A percentile compares a stretch with the other conserved stretches of the same genome.
Conservation (phyloP, 1,140 invertebrate genomes). For the Coelopa frigida region DNA sequence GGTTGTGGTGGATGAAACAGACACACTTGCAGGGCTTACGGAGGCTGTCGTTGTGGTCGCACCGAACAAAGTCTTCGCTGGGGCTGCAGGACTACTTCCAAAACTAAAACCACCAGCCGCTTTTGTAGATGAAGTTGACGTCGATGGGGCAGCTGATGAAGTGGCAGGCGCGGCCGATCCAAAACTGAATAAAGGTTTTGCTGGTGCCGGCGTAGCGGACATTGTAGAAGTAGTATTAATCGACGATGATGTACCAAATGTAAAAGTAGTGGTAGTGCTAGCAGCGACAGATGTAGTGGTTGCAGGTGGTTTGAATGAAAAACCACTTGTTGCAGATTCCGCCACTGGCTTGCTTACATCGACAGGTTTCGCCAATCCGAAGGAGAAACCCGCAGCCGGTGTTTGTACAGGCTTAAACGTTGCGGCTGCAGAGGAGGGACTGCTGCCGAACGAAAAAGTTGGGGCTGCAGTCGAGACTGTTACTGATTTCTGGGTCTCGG, state of each 20-base stretch:
- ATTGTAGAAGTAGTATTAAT: slow-evolving; percentile 7
- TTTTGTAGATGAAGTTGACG: background rate
- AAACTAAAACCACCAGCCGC: slow-evolving; percentile 10
- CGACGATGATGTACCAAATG: slow-evolving; percentile 18
- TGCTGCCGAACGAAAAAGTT: no score
- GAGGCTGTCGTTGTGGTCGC: background rate
- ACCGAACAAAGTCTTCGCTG: background rate
- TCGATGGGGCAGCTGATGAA: background rate
- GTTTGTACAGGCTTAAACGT: no score
- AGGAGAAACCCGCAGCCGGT: no score
- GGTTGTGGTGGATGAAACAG: background rate
- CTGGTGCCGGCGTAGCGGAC: slow-evolving; percentile 7
- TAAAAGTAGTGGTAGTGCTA: slow-evolving; percentile 1
- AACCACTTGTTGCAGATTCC: no score
- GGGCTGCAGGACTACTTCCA: slow-evolving; percentile 5
- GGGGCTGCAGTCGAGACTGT: no score
- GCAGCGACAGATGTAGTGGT: background rate
- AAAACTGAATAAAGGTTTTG: slow-evolving; percentile 13
- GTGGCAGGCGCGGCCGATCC: background rate
- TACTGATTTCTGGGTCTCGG: no score
- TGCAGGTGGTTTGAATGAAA: slow-evolving; percentile 8
- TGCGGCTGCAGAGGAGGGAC: no score
- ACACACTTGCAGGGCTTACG: no score
- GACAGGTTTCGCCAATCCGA: no score
- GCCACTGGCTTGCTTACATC: slow-evolving; percentile 1